These are phyloP conservation scores for Capricornis sumatraensis DNA, from an alignment of 2,113 vertebrate species.

Conservation along the genomic window DNA sequence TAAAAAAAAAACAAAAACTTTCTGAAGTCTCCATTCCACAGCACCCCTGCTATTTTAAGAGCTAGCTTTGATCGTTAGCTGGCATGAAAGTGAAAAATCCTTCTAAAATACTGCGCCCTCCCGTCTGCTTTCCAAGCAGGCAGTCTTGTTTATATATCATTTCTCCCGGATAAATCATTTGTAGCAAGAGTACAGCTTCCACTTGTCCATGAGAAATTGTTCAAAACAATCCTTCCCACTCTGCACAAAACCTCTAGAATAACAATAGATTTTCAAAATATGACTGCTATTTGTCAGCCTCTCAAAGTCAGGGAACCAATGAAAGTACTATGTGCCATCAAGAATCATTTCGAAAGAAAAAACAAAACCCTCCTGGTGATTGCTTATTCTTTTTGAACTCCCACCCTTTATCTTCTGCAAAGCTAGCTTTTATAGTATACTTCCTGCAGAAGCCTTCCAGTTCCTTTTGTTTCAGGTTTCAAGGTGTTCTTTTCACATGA, in stretches of 20 bases:
- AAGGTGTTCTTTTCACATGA: not conserved
- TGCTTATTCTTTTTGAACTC: not conserved
- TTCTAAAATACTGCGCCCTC: slow-evolving; percentile 2
- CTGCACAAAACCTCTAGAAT: not conserved
- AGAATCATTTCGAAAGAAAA: slow-evolving; percentile 22
- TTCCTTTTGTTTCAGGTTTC: slow-evolving; percentile 43
- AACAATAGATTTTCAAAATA: slow-evolving; percentile 47
- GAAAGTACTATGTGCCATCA: not conserved
- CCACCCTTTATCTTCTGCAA: not conserved
- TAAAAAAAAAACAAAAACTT: not conserved
- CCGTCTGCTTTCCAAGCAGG: slow-evolving; percentile 33
- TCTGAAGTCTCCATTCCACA: not conserved
- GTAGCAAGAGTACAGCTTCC: slow-evolving; percentile 30
- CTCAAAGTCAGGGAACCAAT: slow-evolving; percentile 43
- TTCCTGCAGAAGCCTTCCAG: slow-evolving; percentile 12
- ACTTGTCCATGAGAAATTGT: slow-evolving; percentile 52
- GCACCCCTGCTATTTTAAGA: not conserved
- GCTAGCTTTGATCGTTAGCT: not conserved
- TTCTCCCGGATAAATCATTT: slow-evolving; percentile 57
- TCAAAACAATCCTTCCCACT: slow-evolving; percentile 52
- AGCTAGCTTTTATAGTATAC: slow-evolving; percentile 12
- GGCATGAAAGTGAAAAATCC: not conserved
- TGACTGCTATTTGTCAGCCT: slow-evolving; percentile 45
- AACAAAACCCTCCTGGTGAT: not conserved
- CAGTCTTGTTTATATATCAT: slow-evolving; percentile 57